phyloP scores from a whole-genome alignment of 2,797 vertebrate genomes.

The Arctocebus calabarensis region DNA sequence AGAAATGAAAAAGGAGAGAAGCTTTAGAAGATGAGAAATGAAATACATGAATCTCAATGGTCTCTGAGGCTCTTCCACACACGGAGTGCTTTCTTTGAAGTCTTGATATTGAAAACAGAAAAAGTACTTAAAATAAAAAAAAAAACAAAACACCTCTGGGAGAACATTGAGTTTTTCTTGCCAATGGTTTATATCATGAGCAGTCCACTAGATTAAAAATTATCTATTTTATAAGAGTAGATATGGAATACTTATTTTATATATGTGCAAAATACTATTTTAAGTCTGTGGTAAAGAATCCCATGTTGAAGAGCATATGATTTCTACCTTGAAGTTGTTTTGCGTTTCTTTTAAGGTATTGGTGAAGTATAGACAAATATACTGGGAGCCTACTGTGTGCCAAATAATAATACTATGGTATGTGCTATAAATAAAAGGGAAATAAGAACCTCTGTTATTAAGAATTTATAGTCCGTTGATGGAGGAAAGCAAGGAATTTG shows the following conservation, averaged over 20 bases:
- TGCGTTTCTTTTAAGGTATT: constrained; percentile 1
- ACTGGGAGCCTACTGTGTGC: not conserved
- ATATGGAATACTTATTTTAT: not conserved
- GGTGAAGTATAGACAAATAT: not conserved
- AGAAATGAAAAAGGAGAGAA: constrained; percentile 60
- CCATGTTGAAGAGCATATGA: not conserved
- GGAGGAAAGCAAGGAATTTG: not conserved
- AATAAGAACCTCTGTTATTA: not conserved
- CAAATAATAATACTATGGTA: not conserved
- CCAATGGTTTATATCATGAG: constrained; percentile 27
- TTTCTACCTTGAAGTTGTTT: not conserved
- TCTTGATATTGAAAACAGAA: constrained; percentile 48
- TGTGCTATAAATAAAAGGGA: not conserved
- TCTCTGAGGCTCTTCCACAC: not conserved
- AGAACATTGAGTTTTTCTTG: not conserved
- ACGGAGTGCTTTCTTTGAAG: constrained; percentile 61
- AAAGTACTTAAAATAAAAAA: not conserved
- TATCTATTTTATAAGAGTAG: constrained; percentile 12
- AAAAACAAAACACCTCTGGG: constrained; percentile 31
- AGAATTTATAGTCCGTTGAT: not conserved
- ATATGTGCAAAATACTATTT: not conserved
- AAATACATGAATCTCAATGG: not conserved
- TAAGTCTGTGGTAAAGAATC: not conserved
- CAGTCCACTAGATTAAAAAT: not conserved
- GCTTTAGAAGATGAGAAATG: constrained; percentile 61